phyloP scores from a whole-genome alignment of 1,140 invertebrate genomes.

The Diplogasteroides magnus region DNA sequence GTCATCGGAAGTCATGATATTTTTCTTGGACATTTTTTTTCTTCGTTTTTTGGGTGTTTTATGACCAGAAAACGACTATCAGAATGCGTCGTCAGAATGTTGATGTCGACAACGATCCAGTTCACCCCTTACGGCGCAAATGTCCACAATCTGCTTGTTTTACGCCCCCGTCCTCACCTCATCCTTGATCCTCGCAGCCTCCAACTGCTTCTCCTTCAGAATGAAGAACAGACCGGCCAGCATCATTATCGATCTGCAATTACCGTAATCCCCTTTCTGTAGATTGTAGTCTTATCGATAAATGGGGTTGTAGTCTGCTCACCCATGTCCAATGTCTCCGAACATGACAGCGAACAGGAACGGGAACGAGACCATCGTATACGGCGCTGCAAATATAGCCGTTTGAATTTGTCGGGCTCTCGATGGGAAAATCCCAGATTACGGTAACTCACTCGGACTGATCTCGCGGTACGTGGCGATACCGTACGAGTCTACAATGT shows the following conservation, averaged over 20 bases:
- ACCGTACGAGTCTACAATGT: constrained; percentile 61
- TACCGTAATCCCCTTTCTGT: no score
- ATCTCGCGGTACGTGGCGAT: constrained; percentile 61
- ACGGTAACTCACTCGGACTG: constrained; percentile 56
- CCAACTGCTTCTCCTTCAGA: constrained; percentile 70
- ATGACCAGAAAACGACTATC: no score
- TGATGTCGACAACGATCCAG: no score
- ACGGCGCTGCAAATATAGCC: constrained; percentile 61
- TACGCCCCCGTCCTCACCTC: constrained; percentile 59
- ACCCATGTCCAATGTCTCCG: constrained; percentile 82
- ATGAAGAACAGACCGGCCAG: constrained; percentile 73
- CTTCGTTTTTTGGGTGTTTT: no score
- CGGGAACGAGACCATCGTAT: constrained; percentile 87
- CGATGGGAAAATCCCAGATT: not conserved
- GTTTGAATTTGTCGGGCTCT: not conserved
- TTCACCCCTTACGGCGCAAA: no score
- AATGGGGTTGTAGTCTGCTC: no score
- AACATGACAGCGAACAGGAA: constrained; percentile 92
- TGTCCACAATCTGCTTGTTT: no score
- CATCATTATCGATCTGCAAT: constrained; percentile 73
- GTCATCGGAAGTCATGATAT: no score
- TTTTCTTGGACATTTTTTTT: no score
- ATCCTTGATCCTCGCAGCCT: constrained; percentile 68
- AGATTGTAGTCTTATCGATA: no score
- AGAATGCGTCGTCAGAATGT: no score